Percentiles rank a stretch among this genome's conserved stretches.
phyloP scores from a whole-genome alignment of 2,797 vertebrate genomes.

The Esox masquinongy region DNA sequence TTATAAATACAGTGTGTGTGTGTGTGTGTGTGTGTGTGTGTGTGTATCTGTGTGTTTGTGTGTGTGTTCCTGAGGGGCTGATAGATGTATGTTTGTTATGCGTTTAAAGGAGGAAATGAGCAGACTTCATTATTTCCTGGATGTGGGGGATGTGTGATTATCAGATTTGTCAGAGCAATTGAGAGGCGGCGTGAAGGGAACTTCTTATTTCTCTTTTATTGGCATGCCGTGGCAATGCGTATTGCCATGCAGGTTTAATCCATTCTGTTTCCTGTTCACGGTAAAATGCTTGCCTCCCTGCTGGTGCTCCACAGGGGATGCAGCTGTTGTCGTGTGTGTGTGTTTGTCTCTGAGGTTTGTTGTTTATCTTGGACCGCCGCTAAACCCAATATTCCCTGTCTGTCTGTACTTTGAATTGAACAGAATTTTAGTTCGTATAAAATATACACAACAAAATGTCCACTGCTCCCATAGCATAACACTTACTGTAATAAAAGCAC shows the following conservation, averaged over 20 bases:
- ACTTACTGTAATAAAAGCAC: too few species aligned
- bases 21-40: background rate
- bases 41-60: background rate
- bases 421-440: too few species aligned
- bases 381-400: background rate
- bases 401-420: background rate
- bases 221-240: background rate
- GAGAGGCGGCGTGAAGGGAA: background rate
- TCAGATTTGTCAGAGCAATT: constrained; percentile 8
- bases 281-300: background rate
- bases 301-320: background rate
- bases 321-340: background rate
- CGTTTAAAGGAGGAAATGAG: constrained; percentile 7
- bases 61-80: constrained; percentile 5
- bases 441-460: too few species aligned
- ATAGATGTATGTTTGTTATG: background rate
- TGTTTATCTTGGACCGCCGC: background rate
- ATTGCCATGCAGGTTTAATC: background rate
- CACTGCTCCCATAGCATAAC: too few species aligned
- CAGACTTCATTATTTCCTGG: background rate
- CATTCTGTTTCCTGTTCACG: constrained; percentile 3
- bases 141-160: constrained; percentile 4
- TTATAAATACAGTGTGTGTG: constrained; percentile 62
- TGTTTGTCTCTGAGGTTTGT: constrained; percentile 1
- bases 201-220: constrained; percentile 27